Percentiles rank a stretch among this genome's conserved stretches.
phyloP scores from a whole-genome alignment of 1,140 invertebrate genomes.

The Philaenus spumarius region DNA sequence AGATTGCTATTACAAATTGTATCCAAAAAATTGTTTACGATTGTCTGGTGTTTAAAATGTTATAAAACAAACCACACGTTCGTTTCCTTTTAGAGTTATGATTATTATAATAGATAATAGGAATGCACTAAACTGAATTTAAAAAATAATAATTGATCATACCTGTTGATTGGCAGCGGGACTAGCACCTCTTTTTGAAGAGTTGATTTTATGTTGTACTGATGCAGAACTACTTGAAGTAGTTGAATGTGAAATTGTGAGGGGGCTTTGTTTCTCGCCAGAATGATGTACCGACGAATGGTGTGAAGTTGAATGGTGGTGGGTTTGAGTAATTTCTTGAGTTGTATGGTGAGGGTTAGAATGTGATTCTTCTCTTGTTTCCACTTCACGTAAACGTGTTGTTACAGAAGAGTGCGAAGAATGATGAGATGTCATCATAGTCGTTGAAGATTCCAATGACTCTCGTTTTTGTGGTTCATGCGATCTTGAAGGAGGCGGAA shows the following conservation, averaged over 20 bases:
- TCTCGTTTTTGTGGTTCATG: conserved; percentile 44
- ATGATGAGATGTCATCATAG: conserved; percentile 59
- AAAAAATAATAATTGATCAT: neutral
- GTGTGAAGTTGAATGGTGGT: conserved; percentile 54
- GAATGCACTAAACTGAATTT: no score
- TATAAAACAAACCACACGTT: no score
- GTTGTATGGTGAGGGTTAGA: conserved; percentile 46
- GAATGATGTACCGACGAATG: conserved; percentile 53
- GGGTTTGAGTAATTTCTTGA: conserved; percentile 43
- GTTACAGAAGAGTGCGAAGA: conserved; percentile 49
- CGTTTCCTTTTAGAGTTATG: no score
- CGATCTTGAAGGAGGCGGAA: conserved; percentile 57
- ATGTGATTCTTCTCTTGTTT: conserved; percentile 41
- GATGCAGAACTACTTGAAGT: conserved; percentile 52
- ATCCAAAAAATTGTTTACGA: no score
- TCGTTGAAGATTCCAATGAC: conserved; percentile 52
- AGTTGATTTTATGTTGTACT: conserved; percentile 50
- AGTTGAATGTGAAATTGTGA: conserved; percentile 57
- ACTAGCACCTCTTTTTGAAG: conserved; percentile 41
- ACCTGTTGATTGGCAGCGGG: conserved; percentile 43
- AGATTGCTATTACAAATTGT: no score
- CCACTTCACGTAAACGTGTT: conserved; percentile 48
- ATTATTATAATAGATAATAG: no score
- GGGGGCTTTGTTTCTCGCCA: conserved; percentile 49
- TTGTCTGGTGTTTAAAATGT: no score